A percentile compares a stretch with the other conserved stretches of the same genome.
Evolutionary conservation across 2,113 vertebrate species (phyloP).

Genomic region (Cebidichthys violaceus): DNA sequence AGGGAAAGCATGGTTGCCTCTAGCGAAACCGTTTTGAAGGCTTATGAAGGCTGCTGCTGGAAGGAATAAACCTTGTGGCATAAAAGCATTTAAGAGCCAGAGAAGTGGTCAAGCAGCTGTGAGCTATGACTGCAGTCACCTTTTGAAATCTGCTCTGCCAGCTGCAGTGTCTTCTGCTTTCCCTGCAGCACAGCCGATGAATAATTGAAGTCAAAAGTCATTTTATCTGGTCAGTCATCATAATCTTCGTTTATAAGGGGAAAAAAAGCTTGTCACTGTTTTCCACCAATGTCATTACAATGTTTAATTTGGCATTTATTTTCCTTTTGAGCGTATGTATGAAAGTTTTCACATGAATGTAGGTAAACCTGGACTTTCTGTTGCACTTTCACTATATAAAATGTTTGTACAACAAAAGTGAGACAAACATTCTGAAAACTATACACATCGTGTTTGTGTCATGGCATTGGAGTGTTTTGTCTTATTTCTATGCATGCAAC

Average conservation of each 20-base stretch:
- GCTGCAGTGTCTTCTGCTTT: conserved; percentile 58
- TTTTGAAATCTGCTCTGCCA: conserved; percentile 62
- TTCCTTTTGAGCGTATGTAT: not conserved
- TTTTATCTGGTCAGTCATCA: not conserved
- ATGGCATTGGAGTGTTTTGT: not conserved
- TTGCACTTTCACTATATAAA: not conserved
- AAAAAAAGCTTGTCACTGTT: not conserved
- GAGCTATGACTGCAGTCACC: conserved; percentile 72
- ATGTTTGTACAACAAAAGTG: not conserved
- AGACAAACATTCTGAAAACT: not conserved
- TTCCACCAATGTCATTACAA: not conserved
- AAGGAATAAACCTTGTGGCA: conserved; percentile 33
- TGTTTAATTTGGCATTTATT: not conserved
- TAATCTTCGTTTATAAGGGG: not conserved
- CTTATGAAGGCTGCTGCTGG: conserved; percentile 4
- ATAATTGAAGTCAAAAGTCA: conserved; percentile 30
- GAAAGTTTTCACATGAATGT: not conserved
- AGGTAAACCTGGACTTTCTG: not conserved
- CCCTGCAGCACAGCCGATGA: conserved; percentile 20
- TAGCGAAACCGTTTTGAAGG: not conserved
- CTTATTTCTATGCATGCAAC: not conserved
- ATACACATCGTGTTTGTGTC: not conserved
- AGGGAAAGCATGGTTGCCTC: conserved; percentile 7
- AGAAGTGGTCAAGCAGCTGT: conserved; percentile 65
- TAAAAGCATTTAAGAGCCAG: conserved; percentile 30